phyloP scores from a whole-genome alignment of 2,888 invertebrate species.

The Drosophila paucipuncta region DNA sequence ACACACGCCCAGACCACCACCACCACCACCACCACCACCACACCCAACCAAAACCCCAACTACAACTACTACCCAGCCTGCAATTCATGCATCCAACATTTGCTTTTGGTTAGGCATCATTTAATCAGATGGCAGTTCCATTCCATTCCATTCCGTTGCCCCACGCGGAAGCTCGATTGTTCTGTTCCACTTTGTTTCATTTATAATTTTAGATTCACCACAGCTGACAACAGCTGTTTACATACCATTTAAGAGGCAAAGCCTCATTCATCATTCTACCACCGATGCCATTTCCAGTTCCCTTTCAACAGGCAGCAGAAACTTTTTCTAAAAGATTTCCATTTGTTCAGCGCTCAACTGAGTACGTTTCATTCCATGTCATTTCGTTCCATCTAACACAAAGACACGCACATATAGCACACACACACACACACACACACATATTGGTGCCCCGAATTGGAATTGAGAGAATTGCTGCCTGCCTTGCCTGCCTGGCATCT shows the following conservation, averaged over 20 bases:
- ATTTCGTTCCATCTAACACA: slow-evolving; percentile 1
- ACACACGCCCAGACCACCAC: neutral
- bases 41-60: neutral
- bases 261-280: neutral
- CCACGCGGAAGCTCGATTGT: neutral
- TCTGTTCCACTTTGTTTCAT: neutral
- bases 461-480: slow-evolving; percentile 22
- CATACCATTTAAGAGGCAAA: neutral
- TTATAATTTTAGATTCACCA: neutral
- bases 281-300: neutral
- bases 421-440: neutral
- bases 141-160: neutral
- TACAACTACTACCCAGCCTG: neutral
- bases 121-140: neutral
- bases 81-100: neutral
- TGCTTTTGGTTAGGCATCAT: slow-evolving; percentile 3
- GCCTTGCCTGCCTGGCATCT: neutral
- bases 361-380: slow-evolving; percentile 10
- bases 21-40: neutral
- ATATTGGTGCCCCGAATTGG: slow-evolving; percentile 21
- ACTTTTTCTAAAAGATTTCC: neutral
- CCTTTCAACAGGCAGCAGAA: neutral
- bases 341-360: neutral
- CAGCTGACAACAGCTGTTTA: neutral
- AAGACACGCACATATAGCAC: neutral